phyloP scores from a whole-genome alignment of 2,888 invertebrate genomes.

The Cheilosia variabilis region DNA sequence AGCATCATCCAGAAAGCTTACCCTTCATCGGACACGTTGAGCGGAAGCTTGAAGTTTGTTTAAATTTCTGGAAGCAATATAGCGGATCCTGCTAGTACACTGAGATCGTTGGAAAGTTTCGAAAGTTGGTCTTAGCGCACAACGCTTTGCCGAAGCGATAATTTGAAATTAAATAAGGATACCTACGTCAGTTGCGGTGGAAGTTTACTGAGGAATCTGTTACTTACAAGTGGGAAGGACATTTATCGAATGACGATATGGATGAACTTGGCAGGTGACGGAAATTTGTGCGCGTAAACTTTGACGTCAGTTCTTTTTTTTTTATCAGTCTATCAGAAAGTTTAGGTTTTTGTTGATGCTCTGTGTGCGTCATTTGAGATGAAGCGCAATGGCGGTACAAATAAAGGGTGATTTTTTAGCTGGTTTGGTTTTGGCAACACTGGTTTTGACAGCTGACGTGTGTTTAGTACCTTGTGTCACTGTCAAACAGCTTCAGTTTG shows the following conservation, averaged over 20 bases:
- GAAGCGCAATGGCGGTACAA: no score
- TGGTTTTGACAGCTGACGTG: no score
- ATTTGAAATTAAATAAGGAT: constrained; percentile 73
- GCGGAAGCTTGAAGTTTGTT: constrained; percentile 60
- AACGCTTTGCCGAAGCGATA: constrained; percentile 59
- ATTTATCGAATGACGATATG: constrained; percentile 49
- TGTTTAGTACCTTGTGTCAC: no score
- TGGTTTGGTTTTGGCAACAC: no score
- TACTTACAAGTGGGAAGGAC: constrained; percentile 24
- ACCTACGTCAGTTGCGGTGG: constrained; percentile 30
- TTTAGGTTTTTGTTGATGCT: neutral
- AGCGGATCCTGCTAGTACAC: constrained; percentile 22
- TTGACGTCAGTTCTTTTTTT: constrained; percentile 24
- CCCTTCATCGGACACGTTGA: constrained; percentile 59
- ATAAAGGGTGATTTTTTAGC: no score
- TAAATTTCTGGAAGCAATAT: constrained; percentile 32
- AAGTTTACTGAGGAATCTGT: constrained; percentile 47
- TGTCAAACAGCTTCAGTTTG: no score
- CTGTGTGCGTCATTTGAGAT: no score
- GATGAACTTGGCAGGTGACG: constrained; percentile 9
- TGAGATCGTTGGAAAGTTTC: constrained; percentile 61
- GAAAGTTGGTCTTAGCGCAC: constrained; percentile 50
- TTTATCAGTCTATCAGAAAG: neutral
- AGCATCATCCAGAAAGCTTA: constrained; percentile 24
- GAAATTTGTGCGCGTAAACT: constrained; percentile 54